Base-by-base conservation (phyloP, 2,113 vertebrate species). In the Calonectris borealis region DNA sequence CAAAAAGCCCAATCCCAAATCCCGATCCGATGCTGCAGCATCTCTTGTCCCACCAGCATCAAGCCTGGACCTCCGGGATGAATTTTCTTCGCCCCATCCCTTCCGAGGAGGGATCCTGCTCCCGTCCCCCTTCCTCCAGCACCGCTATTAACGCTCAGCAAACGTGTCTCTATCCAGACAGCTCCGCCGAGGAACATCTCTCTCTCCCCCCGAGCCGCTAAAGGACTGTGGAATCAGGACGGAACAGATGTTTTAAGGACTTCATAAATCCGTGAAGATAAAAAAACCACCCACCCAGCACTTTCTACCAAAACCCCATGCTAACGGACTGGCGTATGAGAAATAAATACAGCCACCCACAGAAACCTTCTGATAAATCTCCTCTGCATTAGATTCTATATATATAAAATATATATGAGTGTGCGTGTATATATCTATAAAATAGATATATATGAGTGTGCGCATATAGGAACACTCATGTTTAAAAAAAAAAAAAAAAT, bases 211-310 rank as follows among this genome's bases (percentile, higher is more conserved):
- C 2, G 1, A 34, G 95, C 69, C 9, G 26, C 83, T 66, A 48
- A 93, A 91, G 94, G 94, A 51, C n/a, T 3, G 44, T 7, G 83
- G 96, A 97, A 98, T 96, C 94, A 88, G 97, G 95, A 95, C 6
- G 26, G 96, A 98, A 97, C 95, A 97, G 96, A 97, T 97, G 97
- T 98, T 98, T 97, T 97, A 96, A 97, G 90, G 96, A 96, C 92
- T 97, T 86, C 86, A 96, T 96, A 97, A 97, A 97, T 93, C 95
- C 42, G 0, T 60, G 94, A 95, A 94, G 95, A 97, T 88, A 77
- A 94, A 96, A 97, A 92, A 36, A 2, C 31, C 95, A 96, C 92
- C 88, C 92, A 97, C 84, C 96, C 95, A 97, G 97, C 96, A 95
- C 79, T 97, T 98, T 94, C 86, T 93, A 98, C 96, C 93, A 93